phyloP scores from a whole-genome alignment of 2,888 invertebrate species.

The Epistrophe eligans region DNA sequence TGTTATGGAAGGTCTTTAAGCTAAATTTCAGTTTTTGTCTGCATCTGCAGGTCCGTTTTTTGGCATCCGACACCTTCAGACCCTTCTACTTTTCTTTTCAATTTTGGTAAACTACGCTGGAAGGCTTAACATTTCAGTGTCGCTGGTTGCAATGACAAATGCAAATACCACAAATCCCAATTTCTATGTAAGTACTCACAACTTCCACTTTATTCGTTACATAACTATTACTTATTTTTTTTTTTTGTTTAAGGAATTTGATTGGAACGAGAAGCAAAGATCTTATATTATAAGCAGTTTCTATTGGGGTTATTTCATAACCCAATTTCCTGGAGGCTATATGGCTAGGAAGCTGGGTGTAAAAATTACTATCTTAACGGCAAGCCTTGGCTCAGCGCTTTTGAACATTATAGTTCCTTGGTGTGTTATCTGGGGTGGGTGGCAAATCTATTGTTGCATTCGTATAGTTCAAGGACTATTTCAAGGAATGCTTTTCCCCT shows the following conservation, averaged over 20 bases:
- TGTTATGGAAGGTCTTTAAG: no score
- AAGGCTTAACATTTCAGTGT: constrained; percentile 88
- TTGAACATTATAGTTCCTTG: constrained; percentile 87
- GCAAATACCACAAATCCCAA: constrained; percentile 82
- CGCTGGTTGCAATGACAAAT: constrained; percentile 88
- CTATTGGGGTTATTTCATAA: constrained; percentile 86
- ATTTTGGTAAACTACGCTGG: constrained; percentile 85
- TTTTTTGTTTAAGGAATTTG: constrained; percentile 85
- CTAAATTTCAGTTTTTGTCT: no score
- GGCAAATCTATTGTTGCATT: constrained; percentile 85
- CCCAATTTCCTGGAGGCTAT: constrained; percentile 86
- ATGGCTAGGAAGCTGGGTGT: constrained; percentile 88
- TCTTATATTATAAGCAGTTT: constrained; percentile 86
- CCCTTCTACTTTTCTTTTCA: constrained; percentile 7
- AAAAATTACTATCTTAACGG: constrained; percentile 85
- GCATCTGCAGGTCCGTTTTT: neutral
- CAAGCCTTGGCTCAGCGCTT: constrained; percentile 86
- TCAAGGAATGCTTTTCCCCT: constrained; percentile 87
- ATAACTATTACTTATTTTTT: neutral
- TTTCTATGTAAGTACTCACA: constrained; percentile 77
- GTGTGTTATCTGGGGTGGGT: constrained; percentile 86
- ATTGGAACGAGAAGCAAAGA: constrained; percentile 84
- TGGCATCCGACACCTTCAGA: constrained; percentile 28
- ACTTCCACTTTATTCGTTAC: constrained; percentile 67
- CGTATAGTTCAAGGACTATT: constrained; percentile 87